A percentile compares a stretch with the other conserved stretches of the same genome.
phyloP scores from a whole-genome alignment of 2,113 vertebrate genomes.

The Engystomops pustulosus region DNA sequence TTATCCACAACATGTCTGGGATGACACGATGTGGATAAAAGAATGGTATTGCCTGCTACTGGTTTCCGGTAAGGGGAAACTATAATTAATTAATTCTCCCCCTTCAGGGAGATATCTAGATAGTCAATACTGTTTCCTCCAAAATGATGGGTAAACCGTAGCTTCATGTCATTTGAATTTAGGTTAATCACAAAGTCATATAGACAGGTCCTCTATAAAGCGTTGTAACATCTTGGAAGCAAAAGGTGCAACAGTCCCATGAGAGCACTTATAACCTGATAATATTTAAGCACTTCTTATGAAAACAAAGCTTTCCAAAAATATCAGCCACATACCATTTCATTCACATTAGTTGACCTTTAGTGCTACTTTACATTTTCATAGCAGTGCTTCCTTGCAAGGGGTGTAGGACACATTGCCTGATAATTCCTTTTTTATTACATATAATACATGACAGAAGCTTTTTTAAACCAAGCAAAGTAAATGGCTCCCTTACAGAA shows the following conservation, averaged over 20 bases:
- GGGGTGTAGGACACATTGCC: neutral
- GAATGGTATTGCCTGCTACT: no score
- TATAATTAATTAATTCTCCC: no score
- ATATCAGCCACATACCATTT: neutral
- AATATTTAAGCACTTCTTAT: neutral
- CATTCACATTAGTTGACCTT: slow-evolving; percentile 20
- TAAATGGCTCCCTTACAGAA: neutral
- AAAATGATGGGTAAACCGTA: no score
- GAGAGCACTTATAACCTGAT: neutral
- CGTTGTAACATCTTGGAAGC: no score
- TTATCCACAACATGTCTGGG: no score
- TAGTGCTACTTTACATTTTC: slow-evolving; percentile 26
- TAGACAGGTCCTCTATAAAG: no score
- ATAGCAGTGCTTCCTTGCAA: neutral
- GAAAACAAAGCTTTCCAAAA: neutral
- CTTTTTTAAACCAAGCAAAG: slow-evolving; percentile 21
- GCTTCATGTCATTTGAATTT: no score
- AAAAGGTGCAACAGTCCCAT: neutral
- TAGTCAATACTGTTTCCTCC: no score
- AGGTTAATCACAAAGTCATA: no score
- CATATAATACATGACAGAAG: slow-evolving; percentile 27
- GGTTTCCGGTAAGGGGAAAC: no score
- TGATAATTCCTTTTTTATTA: slow-evolving; percentile 56
- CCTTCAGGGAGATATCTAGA: no score
- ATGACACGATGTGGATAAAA: no score